These are phyloP conservation scores for Tipula helvola DNA, from an alignment of 2,888 invertebrate genomes.

Conservation along the genomic window DNA sequence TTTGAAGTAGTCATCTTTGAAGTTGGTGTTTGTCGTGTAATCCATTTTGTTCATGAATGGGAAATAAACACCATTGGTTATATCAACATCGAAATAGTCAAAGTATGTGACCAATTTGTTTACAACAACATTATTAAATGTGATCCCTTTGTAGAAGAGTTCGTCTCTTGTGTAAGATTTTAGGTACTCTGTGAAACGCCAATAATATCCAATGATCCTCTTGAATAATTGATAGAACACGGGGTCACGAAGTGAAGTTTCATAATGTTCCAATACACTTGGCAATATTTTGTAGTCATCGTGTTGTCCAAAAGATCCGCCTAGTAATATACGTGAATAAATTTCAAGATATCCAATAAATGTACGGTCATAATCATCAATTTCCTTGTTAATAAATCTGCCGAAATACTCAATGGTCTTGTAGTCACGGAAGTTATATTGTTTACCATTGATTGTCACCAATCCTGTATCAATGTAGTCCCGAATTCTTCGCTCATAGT, in stretches of 20 bases:
- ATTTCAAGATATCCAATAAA: constrained; percentile 27
- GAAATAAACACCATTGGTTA: constrained; percentile 42
- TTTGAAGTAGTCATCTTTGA: constrained; percentile 35
- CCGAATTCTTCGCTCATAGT: constrained; percentile 34
- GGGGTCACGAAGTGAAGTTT: constrained; percentile 54
- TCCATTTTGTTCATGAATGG: constrained; percentile 31
- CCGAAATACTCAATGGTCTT: constrained; percentile 44
- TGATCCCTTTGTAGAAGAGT: constrained; percentile 46
- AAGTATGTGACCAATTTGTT: constrained; percentile 57
- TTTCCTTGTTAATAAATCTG: constrained; percentile 41
- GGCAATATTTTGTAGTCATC: constrained; percentile 34
- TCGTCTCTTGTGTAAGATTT: constrained; percentile 49
- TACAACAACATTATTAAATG: constrained; percentile 48
- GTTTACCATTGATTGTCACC: constrained; percentile 24
- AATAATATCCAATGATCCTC: constrained; percentile 45
- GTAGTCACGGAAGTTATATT: constrained; percentile 25
- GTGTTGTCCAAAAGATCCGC: constrained; percentile 22
- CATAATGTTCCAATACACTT: constrained; percentile 51
- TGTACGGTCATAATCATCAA: constrained; percentile 29
- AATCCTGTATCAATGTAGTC: constrained; percentile 40
- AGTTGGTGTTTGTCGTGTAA: constrained; percentile 20
- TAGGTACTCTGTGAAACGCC: constrained; percentile 44
- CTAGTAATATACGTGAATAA: constrained; percentile 23
- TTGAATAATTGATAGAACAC: constrained; percentile 56
- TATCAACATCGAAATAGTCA: constrained; percentile 48